Evolutionary conservation across 2,113 vertebrate species (phyloP).

Genomic region (Xerus inauris): DNA sequence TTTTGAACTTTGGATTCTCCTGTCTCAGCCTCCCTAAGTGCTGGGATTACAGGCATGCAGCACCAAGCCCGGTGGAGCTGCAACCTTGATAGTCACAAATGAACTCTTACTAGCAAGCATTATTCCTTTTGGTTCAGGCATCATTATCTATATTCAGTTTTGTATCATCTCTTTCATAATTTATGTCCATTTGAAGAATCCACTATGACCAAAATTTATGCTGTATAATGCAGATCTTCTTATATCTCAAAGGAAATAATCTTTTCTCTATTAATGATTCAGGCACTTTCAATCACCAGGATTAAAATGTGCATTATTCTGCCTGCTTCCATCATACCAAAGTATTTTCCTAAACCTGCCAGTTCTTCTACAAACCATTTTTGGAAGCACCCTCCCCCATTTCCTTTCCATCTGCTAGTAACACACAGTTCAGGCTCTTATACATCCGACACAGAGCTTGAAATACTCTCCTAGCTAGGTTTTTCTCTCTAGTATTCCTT

Average conservation of each 20-base stretch:
- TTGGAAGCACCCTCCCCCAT: neutral
- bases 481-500: neutral
- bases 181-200: neutral
- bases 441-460: neutral
- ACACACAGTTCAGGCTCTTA: neutral
- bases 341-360: neutral
- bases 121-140: neutral
- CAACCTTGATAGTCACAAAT: neutral
- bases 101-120: neutral
- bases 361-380: neutral
- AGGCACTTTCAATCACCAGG: neutral
- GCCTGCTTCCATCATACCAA: neutral
- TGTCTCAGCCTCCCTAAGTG: too few species aligned
- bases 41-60: too few species aligned
- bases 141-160: neutral
- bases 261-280: neutral
- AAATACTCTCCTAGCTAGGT: neutral
- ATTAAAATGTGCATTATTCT: neutral
- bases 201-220: neutral
- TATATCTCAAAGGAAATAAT: neutral
- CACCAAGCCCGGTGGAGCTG: too few species aligned
- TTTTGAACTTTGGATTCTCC: too few species aligned
- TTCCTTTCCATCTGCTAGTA: neutral
- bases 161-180: neutral
- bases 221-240: neutral